These are phyloP conservation scores for Sciaenops ocellatus DNA, from an alignment of 2,797 vertebrate genomes.

Conservation along the genomic window DNA sequence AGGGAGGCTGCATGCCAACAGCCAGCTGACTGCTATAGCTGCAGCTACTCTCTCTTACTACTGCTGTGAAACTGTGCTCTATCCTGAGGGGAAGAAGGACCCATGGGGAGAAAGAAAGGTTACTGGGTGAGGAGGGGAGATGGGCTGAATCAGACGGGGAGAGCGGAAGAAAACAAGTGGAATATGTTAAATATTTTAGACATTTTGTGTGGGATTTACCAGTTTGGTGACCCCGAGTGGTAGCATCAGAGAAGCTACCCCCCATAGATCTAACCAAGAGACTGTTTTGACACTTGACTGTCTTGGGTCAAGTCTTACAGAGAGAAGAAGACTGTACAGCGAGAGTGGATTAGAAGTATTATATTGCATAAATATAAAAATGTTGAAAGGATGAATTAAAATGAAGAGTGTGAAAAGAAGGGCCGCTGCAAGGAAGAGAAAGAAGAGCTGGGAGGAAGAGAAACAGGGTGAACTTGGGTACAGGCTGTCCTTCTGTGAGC, in stretches of 20 bases:
- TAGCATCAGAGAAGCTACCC: neutral
- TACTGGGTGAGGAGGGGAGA: neutral
- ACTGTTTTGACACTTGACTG: too few relatives aligned
- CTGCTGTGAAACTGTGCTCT: conserved; percentile 5
- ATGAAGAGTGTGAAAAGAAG: neutral
- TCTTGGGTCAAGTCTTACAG: neutral
- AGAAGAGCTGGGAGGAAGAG: neutral
- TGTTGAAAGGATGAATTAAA: conserved; percentile 3
- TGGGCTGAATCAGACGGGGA: neutral
- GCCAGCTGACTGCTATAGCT: conserved; percentile 60
- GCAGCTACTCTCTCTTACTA: conserved; percentile 30
- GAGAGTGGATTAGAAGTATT: too few relatives aligned
- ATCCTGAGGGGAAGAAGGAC: conserved; percentile 1
- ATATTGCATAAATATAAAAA: neutral
- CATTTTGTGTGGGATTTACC: neutral
- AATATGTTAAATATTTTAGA: neutral
- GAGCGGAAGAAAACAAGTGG: neutral
- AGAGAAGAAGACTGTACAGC: neutral
- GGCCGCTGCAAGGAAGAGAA: neutral
- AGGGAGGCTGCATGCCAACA: conserved; percentile 57
- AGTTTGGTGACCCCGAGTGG: neutral
- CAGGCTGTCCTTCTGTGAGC: conserved; percentile 56
- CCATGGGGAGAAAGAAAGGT: conserved; percentile 6
- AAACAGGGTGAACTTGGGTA: conserved; percentile 33
- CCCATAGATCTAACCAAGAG: neutral